Evolutionary conservation across 2,113 vertebrate genomes (phyloP).

Genomic region (Dicrurus megarhynchus): DNA sequence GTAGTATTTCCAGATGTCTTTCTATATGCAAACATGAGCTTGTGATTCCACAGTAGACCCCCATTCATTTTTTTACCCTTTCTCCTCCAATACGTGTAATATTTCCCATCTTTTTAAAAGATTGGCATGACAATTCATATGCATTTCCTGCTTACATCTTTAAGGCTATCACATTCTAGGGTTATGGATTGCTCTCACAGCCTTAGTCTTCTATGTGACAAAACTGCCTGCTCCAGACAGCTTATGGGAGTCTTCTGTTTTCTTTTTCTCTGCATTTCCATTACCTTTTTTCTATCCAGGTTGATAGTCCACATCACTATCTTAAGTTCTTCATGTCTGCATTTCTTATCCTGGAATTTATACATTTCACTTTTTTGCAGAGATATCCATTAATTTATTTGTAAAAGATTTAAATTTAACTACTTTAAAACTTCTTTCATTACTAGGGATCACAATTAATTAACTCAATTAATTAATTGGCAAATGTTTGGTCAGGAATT

Average conservation of each 20-base stretch:
- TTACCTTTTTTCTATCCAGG: background rate
- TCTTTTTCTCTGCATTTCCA: background rate
- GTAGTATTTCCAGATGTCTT: background rate
- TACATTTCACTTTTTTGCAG: background rate
- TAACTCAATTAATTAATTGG: background rate
- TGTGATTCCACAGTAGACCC: background rate
- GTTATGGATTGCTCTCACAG: background rate
- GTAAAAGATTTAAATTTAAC: background rate
- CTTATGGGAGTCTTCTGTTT: background rate
- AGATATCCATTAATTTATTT: background rate
- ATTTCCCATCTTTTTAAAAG: background rate
- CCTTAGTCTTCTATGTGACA: background rate
- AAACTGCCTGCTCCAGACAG: background rate
- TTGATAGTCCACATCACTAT: background rate
- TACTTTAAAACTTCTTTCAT: background rate
- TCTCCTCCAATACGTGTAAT: background rate
- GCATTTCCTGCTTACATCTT: background rate
- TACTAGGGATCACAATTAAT: background rate
- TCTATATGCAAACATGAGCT: background rate
- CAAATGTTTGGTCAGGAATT: rapidly evolving
- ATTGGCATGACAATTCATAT: background rate
- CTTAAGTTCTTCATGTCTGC: background rate
- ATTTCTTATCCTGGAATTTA: background rate
- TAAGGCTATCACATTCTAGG: background rate
- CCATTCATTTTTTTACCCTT: background rate